A percentile compares a stretch with the other conserved stretches of the same genome.
Evolutionary conservation across 2,113 vertebrate genomes (phyloP).

Genomic region (Pseudonaja textilis): DNA sequence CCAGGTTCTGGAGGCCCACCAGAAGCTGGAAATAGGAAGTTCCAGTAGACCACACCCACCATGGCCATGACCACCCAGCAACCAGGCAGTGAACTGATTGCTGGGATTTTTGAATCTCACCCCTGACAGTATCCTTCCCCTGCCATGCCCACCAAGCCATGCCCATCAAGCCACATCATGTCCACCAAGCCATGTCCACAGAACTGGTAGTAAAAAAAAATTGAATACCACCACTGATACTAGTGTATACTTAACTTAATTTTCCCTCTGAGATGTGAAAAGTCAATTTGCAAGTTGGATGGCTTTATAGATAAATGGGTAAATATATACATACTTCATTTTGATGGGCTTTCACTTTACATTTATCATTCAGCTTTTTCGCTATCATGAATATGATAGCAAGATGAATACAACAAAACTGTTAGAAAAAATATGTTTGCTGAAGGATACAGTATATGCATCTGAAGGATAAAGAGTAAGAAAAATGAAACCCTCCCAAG

Average conservation of each 20-base stretch:
- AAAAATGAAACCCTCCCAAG: not conserved
- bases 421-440: not conserved
- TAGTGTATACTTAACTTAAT: not conserved
- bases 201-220: no score
- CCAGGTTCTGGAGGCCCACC: no score
- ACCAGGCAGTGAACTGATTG: no score
- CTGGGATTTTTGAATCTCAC: no score
- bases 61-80: no score
- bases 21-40: no score
- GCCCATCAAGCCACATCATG: no score
- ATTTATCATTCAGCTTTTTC: not conserved
- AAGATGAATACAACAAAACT: not conserved
- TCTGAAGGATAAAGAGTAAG: not conserved
- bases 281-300: not conserved
- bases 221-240: not conserved
- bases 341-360: not conserved
- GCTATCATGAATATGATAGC: not conserved
- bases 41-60: no score
- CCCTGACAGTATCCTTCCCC: no score
- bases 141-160: no score
- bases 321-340: not conserved
- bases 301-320: not conserved
- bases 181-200: no score
- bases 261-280: not conserved
- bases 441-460: not conserved